Base-by-base conservation (phyloP, 2,888 invertebrate species). In the Digitonthophagus gazella region DNA sequence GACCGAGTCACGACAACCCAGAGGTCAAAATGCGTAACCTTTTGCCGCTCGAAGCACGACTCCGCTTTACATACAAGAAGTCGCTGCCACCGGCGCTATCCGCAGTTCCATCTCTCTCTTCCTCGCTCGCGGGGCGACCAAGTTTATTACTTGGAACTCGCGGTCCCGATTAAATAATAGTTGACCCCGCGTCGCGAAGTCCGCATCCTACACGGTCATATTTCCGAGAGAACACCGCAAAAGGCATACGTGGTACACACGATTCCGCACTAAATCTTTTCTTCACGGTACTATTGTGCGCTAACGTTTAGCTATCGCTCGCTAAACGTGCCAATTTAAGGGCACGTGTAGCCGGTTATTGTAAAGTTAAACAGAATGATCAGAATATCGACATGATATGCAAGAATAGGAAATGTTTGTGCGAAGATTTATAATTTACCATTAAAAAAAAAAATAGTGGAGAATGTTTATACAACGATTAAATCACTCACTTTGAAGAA, bases 1-100 rank as follows among this genome's bases (percentile, higher is more conserved):
- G 28, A 11, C 58, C 58, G 58, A 58, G 58, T 18, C 58, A 18
- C 18, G 19, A n/a, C 19, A 61, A n/a, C 61, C n/a, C 16, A 15
- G 69, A 65, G 73, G 72, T 73, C 71, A 74, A 69, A 71, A 73
- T 73, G 72, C 73, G 73, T 74, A 71, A 74, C 72, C 73, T 72
- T 66, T 63, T 66, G 71, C 74, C 61, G 74, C 74, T 67, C 69
- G 66, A 68, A 4, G 61, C 61, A 72, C 70, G 72, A 70, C 72
- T 71, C 70, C 71, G 67, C 70, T 73, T 72, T 72, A 70, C 71
- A 71, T 73, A 67, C 67, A 72, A 68, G 58, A 18, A 18, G 61
- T 61, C 18, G 61, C 61, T n/a, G 61, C 61, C 19, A 61, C 61
- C 61, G 18, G n/a, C n/a, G 28, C 28, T 44, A 44, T 44, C 28